Percentiles rank a stretch among this genome's conserved stretches.
phyloP scores from a whole-genome alignment of 1,140 invertebrate species.

The Zaprionus lachaisei region DNA sequence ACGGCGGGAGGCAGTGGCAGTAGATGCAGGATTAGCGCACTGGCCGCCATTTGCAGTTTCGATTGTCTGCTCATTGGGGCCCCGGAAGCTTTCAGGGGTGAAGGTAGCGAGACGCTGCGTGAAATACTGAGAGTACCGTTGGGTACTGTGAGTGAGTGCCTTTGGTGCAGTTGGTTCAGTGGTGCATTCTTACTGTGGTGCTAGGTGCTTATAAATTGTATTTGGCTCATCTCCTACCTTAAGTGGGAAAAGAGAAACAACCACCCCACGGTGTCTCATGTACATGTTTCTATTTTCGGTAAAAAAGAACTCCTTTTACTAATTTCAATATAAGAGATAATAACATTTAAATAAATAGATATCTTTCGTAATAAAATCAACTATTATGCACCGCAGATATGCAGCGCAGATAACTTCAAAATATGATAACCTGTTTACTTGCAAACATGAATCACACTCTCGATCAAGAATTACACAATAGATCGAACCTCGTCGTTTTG shows the following conservation, averaged over 20 bases:
- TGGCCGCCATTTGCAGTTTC: slow-evolving; percentile 39
- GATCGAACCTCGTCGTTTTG: too few relatives aligned
- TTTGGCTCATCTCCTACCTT: background rate
- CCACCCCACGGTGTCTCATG: background rate
- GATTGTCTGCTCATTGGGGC: slow-evolving; percentile 33
- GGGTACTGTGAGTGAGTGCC: slow-evolving; percentile 17
- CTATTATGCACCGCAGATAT: too few relatives aligned
- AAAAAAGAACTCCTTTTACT: background rate
- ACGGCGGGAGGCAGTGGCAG: slow-evolving; percentile 7
- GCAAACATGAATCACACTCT: too few relatives aligned
- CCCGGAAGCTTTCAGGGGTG: slow-evolving; percentile 16
- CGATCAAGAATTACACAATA: too few relatives aligned
- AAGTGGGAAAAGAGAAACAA: background rate
- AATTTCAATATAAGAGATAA: too few relatives aligned
- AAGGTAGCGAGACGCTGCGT: background rate
- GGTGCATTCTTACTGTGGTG: background rate
- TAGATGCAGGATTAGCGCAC: slow-evolving; percentile 39
- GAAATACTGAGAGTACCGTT: background rate
- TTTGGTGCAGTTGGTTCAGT: slow-evolving; percentile 45
- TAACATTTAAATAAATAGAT: too few relatives aligned
- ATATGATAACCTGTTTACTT: too few relatives aligned
- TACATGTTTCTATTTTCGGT: background rate
- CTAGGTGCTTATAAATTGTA: background rate
- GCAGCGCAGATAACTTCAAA: too few relatives aligned
- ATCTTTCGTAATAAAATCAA: too few relatives aligned